Percentiles rank a stretch among this genome's conserved stretches.
Conservation (phyloP, 2,113 vertebrate genomes). For the Cyprinodon variegatus region DNA sequence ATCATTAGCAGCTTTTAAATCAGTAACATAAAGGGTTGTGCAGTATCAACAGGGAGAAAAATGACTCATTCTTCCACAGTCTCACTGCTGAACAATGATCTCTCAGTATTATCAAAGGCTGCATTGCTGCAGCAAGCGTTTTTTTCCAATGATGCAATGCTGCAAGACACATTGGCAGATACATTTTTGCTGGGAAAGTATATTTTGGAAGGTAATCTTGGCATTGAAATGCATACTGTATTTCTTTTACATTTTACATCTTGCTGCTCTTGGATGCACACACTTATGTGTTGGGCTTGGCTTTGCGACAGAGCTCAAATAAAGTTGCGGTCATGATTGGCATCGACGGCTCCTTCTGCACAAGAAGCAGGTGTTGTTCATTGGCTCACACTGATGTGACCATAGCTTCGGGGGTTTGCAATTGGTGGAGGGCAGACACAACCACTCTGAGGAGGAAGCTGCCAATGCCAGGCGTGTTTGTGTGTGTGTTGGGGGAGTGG, state of each 20-base stretch:
- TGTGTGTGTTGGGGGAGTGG: slow-evolving; percentile 12
- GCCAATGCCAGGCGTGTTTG: slow-evolving; percentile 56
- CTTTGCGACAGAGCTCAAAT: slow-evolving; percentile 61
- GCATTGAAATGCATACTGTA: slow-evolving; percentile 47
- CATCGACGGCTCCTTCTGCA: slow-evolving; percentile 35
- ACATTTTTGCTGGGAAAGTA: slow-evolving; percentile 59
- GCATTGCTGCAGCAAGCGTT: slow-evolving; percentile 43
- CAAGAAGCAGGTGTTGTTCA: slow-evolving; percentile 73
- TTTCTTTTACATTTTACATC: slow-evolving; percentile 49
- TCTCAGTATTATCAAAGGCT: slow-evolving; percentile 64
- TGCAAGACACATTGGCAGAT: slow-evolving; percentile 50
- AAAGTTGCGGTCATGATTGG: slow-evolving; percentile 78
- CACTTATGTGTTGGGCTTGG: slow-evolving; percentile 71
- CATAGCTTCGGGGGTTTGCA: slow-evolving; percentile 35
- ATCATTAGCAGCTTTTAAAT: slow-evolving; percentile 15
- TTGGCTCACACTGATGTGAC: slow-evolving; percentile 69
- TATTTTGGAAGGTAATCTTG: slow-evolving; percentile 50
- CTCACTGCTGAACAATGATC: slow-evolving; percentile 60
- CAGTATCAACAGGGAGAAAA: slow-evolving; percentile 48
- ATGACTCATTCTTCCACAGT: slow-evolving; percentile 59
- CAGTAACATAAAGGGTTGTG: slow-evolving; percentile 41
- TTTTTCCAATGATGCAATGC: slow-evolving; percentile 70
- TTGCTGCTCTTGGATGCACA: slow-evolving; percentile 49
- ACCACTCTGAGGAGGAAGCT: slow-evolving; percentile 42
- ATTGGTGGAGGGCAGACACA: slow-evolving; percentile 65